phyloP scores from a whole-genome alignment of 2,797 vertebrate species.

The Manis crassicaudata region DNA sequence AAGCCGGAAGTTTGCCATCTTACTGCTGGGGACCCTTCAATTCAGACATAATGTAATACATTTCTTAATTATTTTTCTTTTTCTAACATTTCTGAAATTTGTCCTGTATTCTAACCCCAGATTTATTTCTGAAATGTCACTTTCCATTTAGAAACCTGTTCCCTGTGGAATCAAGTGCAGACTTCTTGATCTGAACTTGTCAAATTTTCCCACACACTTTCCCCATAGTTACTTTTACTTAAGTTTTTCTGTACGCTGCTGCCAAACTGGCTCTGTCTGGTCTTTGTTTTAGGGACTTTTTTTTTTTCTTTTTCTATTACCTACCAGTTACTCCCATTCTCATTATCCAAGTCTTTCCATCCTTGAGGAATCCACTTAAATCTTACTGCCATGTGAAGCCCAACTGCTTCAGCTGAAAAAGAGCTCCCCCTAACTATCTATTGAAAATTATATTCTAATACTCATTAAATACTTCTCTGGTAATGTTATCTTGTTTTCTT shows the following conservation, averaged over 20 bases:
- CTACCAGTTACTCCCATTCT: neutral
- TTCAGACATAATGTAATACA: neutral
- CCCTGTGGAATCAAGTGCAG: neutral
- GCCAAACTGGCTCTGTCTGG: neutral
- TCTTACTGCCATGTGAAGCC: neutral
- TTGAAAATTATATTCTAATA: neutral
- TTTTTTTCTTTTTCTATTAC: neutral
- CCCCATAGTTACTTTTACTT: neutral
- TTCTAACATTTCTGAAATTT: conserved; percentile 24
- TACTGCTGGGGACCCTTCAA: too few relatives aligned
- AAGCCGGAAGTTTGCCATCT: too few relatives aligned
- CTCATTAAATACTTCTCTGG: conserved; percentile 15
- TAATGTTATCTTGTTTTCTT: conserved; percentile 35
- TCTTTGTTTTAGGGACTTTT: neutral
- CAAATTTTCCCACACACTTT: neutral
- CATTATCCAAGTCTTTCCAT: neutral
- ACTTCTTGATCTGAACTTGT: conserved; percentile 17
- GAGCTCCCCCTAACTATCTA: neutral
- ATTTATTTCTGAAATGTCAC: conserved; percentile 7
- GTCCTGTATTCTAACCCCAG: neutral
- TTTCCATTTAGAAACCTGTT: conserved; percentile 44
- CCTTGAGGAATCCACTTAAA: conserved; percentile 11
- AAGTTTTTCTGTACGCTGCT: neutral
- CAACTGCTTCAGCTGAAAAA: conserved; percentile 1
- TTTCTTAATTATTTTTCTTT: conserved; percentile 20